These are phyloP conservation scores for Gymnobelideus leadbeateri DNA, from an alignment of 2,113 vertebrate genomes.

Conservation along the genomic window DNA sequence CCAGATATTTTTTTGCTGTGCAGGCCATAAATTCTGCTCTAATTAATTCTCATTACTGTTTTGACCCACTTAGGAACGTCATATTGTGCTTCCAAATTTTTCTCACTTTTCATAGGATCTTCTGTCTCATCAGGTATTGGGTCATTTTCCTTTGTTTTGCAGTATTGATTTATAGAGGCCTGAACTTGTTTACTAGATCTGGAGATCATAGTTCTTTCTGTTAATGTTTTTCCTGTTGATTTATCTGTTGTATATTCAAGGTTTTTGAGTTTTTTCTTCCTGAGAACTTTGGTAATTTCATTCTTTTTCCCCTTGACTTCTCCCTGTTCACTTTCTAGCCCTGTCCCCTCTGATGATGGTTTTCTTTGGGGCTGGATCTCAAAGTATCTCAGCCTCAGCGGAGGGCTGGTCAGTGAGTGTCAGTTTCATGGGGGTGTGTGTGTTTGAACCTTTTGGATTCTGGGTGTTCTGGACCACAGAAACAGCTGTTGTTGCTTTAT, in stretches of 20 bases:
- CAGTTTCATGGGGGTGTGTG: neutral
- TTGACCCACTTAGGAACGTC: neutral
- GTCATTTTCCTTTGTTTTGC: neutral
- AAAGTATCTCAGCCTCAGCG: neutral
- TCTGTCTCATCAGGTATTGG: neutral
- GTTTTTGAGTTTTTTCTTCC: no score
- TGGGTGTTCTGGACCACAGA: neutral
- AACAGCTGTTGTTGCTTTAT: neutral
- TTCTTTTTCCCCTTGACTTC: no score
- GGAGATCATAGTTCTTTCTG: no score
- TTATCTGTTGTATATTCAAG: no score
- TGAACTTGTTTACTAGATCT: no score
- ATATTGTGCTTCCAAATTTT: neutral
- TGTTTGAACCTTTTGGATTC: neutral
- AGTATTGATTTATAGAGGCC: no score
- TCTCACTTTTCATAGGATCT: neutral
- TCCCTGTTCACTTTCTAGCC: no score
- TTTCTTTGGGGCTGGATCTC: no score
- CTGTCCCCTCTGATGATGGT: no score
- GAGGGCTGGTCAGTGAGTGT: no score
- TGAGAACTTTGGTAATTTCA: no score
- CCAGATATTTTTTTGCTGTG: neutral
- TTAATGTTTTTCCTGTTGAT: no score
- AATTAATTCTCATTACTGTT: neutral
- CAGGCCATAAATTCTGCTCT: neutral